Percentiles rank a stretch among this genome's conserved stretches.
These are phyloP conservation scores for Toxotes lorentzi DNA, from an alignment of 2,797 vertebrate genomes.

Conservation along the genomic window DNA sequence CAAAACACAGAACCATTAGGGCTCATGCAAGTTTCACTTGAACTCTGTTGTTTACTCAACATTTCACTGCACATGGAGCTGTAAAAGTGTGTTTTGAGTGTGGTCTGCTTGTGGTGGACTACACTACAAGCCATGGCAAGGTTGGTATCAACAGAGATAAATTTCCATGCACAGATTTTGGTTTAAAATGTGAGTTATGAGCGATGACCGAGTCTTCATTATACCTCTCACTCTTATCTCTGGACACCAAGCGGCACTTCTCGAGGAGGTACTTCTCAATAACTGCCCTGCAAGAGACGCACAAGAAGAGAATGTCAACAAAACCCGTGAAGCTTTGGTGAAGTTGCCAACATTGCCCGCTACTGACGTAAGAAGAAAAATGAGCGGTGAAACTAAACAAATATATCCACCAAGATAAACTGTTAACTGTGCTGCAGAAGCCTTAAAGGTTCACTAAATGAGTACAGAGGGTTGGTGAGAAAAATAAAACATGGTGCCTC, in stretches of 20 bases:
- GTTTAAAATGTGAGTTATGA: not conserved
- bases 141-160: not conserved
- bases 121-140: not conserved
- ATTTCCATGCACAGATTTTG: constrained; percentile 1
- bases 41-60: constrained; percentile 5
- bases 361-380: constrained; percentile 9
- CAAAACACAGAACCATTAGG: constrained; percentile 4
- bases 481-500: constrained; percentile 51
- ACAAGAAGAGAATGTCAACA: constrained; percentile 36
- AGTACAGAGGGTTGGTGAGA: not conserved
- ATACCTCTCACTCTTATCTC: constrained; percentile 93
- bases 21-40: not conserved
- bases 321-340: not conserved
- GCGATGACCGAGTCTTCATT: not conserved
- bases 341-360: not conserved
- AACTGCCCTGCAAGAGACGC: constrained; percentile 87
- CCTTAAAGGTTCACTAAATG: not conserved
- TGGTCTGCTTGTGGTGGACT: not conserved
- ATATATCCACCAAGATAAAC: constrained; percentile 9
- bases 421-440: not conserved
- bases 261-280: constrained; percentile 97
- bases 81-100: not conserved
- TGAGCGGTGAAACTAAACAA: not conserved
- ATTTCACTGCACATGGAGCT: not conserved
- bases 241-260: constrained; percentile 93